phyloP scores from a whole-genome alignment of 1,140 invertebrate genomes.

The Trachymyrmex septentrionalis region DNA sequence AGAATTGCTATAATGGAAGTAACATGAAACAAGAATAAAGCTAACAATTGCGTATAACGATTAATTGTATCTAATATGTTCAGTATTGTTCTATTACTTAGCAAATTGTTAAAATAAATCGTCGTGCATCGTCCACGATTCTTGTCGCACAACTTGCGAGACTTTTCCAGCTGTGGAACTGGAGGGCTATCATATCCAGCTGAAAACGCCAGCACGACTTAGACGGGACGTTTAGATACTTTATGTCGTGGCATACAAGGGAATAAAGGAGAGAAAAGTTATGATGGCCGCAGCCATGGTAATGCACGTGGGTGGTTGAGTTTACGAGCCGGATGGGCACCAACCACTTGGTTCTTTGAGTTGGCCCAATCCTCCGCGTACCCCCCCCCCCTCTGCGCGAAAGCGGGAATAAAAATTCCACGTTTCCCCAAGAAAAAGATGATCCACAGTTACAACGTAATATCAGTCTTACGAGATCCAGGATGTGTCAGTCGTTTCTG shows the following conservation, averaged over 20 bases:
- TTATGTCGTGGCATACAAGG: slow-evolving; percentile 73
- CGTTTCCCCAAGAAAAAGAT: slow-evolving; percentile 2
- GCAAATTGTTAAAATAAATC: slow-evolving; percentile 49
- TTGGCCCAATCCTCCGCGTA: slow-evolving; percentile 34
- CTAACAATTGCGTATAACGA: neutral
- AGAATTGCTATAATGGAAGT: neutral
- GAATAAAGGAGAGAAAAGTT: slow-evolving; percentile 80
- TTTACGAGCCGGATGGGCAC: slow-evolving; percentile 64
- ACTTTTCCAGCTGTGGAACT: slow-evolving; percentile 40
- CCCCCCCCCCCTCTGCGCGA: neutral
- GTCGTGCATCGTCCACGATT: neutral
- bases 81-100: neutral
- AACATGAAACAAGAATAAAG: neutral
- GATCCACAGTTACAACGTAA: slow-evolving; percentile 49
- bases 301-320: slow-evolving; percentile 61
- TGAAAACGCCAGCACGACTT: slow-evolving; percentile 70
- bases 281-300: slow-evolving; percentile 74
- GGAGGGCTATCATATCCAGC: slow-evolving; percentile 16
- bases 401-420: slow-evolving; percentile 67
- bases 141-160: neutral
- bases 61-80: neutral
- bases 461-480: slow-evolving; percentile 40
- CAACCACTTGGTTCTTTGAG: slow-evolving; percentile 48
- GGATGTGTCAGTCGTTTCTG: slow-evolving; percentile 36
- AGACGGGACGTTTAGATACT: slow-evolving; percentile 77